Conservation (phyloP, 2,797 vertebrate genomes). For the Ambastaia sidthimunki region DNA sequence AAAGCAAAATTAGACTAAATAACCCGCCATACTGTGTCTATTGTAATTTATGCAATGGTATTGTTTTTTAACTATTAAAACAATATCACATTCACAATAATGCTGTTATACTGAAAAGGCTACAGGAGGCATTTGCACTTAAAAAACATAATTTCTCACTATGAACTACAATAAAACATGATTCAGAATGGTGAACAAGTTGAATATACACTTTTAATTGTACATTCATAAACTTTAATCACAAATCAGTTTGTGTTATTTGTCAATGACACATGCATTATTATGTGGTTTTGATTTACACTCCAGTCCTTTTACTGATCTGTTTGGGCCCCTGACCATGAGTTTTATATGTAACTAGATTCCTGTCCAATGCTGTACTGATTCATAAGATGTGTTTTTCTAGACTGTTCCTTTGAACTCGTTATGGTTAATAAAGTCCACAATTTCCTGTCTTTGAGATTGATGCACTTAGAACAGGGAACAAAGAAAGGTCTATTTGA, state of each 20-base stretch:
- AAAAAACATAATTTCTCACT: too few species aligned
- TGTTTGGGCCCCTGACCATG: not conserved
- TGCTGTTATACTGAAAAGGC: not conserved
- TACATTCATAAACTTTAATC: not conserved
- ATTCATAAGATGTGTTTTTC: conserved; percentile 66
- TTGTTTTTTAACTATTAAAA: too few species aligned
- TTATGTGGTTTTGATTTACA: conserved; percentile 60
- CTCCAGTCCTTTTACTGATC: conserved; percentile 61
- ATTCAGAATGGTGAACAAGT: not conserved
- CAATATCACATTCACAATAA: not conserved
- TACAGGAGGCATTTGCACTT: not conserved
- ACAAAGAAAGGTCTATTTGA: conserved; percentile 56
- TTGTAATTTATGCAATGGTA: too few species aligned
- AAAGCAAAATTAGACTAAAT: too few species aligned
- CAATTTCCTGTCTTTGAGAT: conserved; percentile 75
- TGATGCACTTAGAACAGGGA: conserved; percentile 22
- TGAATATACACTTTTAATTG: not conserved
- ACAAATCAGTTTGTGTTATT: conserved; percentile 12
- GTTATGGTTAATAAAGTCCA: conserved; percentile 65
- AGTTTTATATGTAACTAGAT: conserved; percentile 42
- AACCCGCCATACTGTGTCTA: too few species aligned
- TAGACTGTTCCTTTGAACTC: conserved; percentile 68
- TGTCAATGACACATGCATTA: conserved; percentile 1
- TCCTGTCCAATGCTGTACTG: conserved; percentile 66
- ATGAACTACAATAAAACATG: not conserved